Evolutionary conservation across 2,113 vertebrate genomes (phyloP).

Genomic region (Heloderma charlesbogerti): DNA sequence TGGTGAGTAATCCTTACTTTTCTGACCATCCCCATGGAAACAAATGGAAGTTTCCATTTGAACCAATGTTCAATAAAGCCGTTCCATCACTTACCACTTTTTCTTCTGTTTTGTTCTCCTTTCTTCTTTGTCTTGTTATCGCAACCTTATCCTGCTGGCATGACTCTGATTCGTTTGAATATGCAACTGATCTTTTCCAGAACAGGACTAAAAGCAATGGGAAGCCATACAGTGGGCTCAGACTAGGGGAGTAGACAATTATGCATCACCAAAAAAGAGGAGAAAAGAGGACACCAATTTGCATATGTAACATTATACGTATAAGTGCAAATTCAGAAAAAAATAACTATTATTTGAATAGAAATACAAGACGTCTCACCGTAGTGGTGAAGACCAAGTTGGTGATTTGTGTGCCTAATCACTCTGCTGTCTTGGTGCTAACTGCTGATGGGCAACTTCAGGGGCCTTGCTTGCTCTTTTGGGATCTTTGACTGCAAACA

Average conservation of each 20-base stretch:
- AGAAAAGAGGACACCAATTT: too few species aligned
- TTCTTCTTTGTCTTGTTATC: background rate
- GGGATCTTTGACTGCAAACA: too few species aligned
- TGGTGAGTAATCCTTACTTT: background rate
- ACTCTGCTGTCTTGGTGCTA: too few species aligned
- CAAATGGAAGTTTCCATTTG: constrained; percentile 12
- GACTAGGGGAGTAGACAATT: background rate
- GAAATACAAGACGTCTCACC: too few species aligned
- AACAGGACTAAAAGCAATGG: background rate
- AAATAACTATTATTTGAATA: too few species aligned
- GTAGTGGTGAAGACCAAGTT: too few species aligned
- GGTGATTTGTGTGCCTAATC: too few species aligned
- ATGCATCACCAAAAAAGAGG: too few species aligned
- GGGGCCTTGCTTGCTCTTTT: too few species aligned
- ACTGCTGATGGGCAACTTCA: too few species aligned
- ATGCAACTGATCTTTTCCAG: background rate
- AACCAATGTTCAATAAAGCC: constrained; percentile 7
- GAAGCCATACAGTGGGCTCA: background rate
- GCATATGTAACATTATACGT: too few species aligned
- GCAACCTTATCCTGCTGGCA: background rate
- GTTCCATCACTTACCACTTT: background rate
- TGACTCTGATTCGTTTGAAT: background rate
- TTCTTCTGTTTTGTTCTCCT: background rate
- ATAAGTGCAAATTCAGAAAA: too few species aligned
- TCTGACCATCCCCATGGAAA: constrained; percentile 14